A percentile compares a stretch with the other conserved stretches of the same genome.
Evolutionary conservation across 1,140 invertebrate species (phyloP).

Genomic region (Fragariocoptes setiger): DNA sequence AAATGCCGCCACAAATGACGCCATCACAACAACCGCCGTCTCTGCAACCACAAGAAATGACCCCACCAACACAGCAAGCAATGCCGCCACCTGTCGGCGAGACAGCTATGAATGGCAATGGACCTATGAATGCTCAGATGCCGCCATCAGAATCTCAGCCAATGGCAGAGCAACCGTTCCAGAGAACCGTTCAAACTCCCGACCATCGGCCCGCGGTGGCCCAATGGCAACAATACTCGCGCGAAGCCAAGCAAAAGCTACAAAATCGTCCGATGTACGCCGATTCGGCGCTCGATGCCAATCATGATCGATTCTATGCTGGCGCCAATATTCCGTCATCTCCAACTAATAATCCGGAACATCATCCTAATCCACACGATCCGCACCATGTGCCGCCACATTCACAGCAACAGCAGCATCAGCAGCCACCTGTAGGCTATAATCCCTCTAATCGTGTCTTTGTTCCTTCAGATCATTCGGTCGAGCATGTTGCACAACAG

Average conservation of each 20-base stretch:
- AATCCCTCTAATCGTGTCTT: too few relatives aligned
- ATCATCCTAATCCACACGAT: neutral
- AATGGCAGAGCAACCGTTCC: neutral
- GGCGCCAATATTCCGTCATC: too few relatives aligned
- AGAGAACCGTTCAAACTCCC: neutral
- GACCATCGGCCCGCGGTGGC: neutral
- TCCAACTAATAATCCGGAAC: too few relatives aligned
- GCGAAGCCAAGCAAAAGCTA: neutral
- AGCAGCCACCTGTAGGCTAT: too few relatives aligned
- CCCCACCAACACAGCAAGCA: neutral
- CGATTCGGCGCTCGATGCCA: neutral
- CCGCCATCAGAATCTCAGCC: neutral
- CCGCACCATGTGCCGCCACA: neutral
- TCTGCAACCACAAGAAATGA: neutral
- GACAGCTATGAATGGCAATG: neutral
- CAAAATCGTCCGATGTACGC: neutral
- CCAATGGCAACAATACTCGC: neutral
- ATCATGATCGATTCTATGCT: neutral
- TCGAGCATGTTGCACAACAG: too few relatives aligned
- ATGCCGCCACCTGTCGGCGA: neutral
- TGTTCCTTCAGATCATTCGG: too few relatives aligned
- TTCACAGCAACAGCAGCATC: neutral
- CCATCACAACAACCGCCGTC: neutral
- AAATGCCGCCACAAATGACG: neutral
- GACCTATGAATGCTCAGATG: neutral